These are phyloP conservation scores for Aspidiotus destructor DNA, from an alignment of 2,888 invertebrate genomes.

Conservation along the genomic window DNA sequence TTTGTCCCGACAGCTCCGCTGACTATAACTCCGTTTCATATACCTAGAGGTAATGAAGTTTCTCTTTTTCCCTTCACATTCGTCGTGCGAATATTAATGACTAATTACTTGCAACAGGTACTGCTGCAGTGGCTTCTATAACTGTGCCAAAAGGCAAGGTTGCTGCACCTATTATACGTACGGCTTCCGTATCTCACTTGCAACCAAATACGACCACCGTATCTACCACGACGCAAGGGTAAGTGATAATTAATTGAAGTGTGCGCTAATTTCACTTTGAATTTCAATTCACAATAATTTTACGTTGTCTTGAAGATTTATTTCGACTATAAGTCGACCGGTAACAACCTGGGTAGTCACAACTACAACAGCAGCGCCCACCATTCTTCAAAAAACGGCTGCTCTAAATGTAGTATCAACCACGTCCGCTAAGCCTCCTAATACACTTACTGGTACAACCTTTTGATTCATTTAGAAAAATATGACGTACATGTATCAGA, in stretches of 20 bases:
- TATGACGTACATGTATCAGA: not conserved
- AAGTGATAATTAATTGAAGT: constrained; percentile 5
- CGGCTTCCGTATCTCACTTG: constrained; percentile 11
- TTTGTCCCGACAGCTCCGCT: constrained; percentile 14
- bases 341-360: constrained; percentile 27
- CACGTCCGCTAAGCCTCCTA: constrained; percentile 18
- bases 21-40: constrained; percentile 20
- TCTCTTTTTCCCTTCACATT: not conserved
- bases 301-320: constrained; percentile 12
- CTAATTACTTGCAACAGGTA: constrained; percentile 13
- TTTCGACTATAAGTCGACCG: constrained; percentile 22
- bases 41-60: constrained; percentile 21
- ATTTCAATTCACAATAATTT: not conserved
- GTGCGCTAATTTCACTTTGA: not conserved
- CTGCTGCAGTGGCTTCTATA: constrained; percentile 24
- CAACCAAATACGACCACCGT: constrained; percentile 6
- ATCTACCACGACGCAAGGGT: constrained; percentile 12
- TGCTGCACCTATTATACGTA: constrained; percentile 21
- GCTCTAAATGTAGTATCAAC: constrained; percentile 22
- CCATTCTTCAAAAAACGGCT: constrained; percentile 16
- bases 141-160: constrained; percentile 14
- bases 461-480: not conserved
- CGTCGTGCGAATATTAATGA: not conserved
- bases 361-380: constrained; percentile 16
- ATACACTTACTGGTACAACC: constrained; percentile 18